These are phyloP conservation scores for Dromaius novaehollandiae DNA, from an alignment of 2,113 vertebrate genomes.

Conservation along the genomic window DNA sequence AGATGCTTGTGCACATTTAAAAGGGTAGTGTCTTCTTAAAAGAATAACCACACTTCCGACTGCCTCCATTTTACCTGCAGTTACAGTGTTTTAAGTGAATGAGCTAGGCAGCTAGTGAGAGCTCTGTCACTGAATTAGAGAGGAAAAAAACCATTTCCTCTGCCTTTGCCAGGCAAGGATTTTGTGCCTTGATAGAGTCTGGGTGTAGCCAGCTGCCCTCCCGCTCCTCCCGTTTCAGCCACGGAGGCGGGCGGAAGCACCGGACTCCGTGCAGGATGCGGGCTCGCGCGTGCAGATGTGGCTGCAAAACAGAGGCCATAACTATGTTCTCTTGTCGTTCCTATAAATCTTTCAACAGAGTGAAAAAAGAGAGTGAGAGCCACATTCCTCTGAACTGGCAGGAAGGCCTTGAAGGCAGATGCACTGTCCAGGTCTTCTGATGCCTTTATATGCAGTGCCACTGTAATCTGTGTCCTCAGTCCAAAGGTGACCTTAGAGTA, in stretches of 20 bases:
- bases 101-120: neutral
- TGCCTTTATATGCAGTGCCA: neutral
- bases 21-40: neutral
- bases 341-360: neutral
- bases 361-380: neutral
- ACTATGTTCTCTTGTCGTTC: neutral
- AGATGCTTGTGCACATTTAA: neutral
- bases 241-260: too few species aligned
- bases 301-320: neutral
- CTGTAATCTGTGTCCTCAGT: neutral
- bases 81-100: neutral
- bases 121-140: neutral
- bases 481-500: neutral
- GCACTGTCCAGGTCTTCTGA: neutral
- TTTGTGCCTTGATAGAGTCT: neutral
- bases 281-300: neutral
- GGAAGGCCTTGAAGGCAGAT: neutral
- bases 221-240: too few species aligned
- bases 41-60: neutral
- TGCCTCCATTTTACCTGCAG: neutral
- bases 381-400: neutral
- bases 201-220: neutral
- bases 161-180: neutral
- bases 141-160: neutral
- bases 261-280: neutral